Evolutionary conservation across 2,113 vertebrate species (phyloP), one percentile per base, ranked within the genome.

Genomic region (Malurus elegans): DNA sequence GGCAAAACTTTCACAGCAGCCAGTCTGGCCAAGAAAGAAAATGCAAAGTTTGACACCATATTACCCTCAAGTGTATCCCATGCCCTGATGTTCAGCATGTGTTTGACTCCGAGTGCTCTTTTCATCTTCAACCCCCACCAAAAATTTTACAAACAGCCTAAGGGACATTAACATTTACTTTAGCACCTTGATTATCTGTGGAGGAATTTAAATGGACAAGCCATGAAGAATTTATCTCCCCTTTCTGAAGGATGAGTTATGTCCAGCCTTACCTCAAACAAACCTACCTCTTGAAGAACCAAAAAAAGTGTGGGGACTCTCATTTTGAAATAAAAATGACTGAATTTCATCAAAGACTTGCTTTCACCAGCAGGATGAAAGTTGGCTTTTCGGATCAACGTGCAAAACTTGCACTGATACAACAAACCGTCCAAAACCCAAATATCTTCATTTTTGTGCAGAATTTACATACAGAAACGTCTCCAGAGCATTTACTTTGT

Each of bases 391-490:
- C 60, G 73, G 29, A 50, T 14, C 12, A 36, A 56, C 0, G 2
- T 66, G 8, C 47, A 60, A 38, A 56, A 56, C n/a, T 91, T 82
- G 54, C 58, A 75, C 44, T 88, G 69, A 31, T 15, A n/a, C 67
- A 56, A 48, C 20, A 62, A 90, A 83, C 1, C 32, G 64, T 44
- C 11, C 24, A 70, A 86, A 92, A 58, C 0, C 20, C 67, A 70
- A 70, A 61, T 1, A 2, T 36, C 7, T 70, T 74, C 92, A 83
- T 93, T 94, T 93, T 66, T 56, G 75, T 86, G 67, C 47, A 62
- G 51, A 90, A 92, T 95, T 96, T 96, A 84, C 92, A 94, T 95
- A 73, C 4, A 38, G 38, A 62, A 83, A 83, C 1, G 12, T 72
- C 92, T 91, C 50, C 66, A 88, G 79, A 47, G 79, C 14, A 40